phyloP scores from a whole-genome alignment of 2,888 invertebrate genomes.

The Antitype chi region DNA sequence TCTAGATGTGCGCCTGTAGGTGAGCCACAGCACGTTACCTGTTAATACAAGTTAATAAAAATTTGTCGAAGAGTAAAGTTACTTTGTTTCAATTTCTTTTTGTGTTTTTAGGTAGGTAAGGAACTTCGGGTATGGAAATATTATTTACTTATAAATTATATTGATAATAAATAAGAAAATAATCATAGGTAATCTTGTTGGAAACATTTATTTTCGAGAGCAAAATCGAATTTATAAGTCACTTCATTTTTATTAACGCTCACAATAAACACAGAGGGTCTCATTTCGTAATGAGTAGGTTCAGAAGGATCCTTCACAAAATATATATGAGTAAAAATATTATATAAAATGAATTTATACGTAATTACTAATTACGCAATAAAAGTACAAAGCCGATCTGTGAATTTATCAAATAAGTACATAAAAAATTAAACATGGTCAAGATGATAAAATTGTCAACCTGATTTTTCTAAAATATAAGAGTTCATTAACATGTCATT shows the following conservation, averaged over 20 bases:
- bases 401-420: slow-evolving; percentile 11
- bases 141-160: slow-evolving; percentile 62
- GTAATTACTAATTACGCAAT: slow-evolving; percentile 51
- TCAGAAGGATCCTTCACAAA: slow-evolving; percentile 30
- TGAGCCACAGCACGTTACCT: background rate
- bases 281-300: slow-evolving; percentile 32
- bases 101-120: no score
- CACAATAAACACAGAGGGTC: slow-evolving; percentile 45
- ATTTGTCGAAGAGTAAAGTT: no score
- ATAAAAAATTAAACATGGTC: slow-evolving; percentile 12
- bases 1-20: background rate
- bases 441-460: slow-evolving; percentile 15
- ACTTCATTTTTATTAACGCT: slow-evolving; percentile 88
- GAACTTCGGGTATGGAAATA: slow-evolving; percentile 20
- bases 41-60: background rate
- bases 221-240: slow-evolving; percentile 82
- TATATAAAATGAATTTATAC: slow-evolving; percentile 34
- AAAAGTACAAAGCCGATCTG: slow-evolving; percentile 50
- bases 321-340: slow-evolving; percentile 24
- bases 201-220: slow-evolving; percentile 81
- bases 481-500: slow-evolving; percentile 26
- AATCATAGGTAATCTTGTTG: slow-evolving; percentile 42
- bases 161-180: slow-evolving; percentile 59
- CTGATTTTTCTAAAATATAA: background rate
- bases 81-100: no score